Conservation (phyloP, 2,888 invertebrate species). For the Aphelenchoides bicaudatus region DNA sequence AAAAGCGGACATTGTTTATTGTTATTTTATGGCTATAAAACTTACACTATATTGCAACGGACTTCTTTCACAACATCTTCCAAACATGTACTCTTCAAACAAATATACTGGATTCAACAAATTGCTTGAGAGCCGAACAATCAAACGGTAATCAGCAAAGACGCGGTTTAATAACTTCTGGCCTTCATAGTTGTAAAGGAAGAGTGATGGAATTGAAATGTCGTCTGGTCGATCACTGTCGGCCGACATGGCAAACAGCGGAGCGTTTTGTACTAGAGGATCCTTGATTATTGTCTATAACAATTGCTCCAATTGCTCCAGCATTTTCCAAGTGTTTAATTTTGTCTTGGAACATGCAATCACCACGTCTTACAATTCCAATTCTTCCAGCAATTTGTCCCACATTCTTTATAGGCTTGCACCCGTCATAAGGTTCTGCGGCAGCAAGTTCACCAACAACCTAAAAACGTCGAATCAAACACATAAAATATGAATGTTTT, state of each 20-base stretch:
- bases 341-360: constrained; percentile 93
- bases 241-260: constrained; percentile 93
- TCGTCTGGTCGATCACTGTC: constrained; percentile 72
- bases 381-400: constrained; percentile 71
- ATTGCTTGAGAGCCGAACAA: constrained; percentile 29
- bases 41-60: too few relatives aligned
- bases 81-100: constrained; percentile 6
- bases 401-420: constrained; percentile 67
- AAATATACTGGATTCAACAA: constrained; percentile 27
- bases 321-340: constrained; percentile 77
- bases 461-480: constrained; percentile 49
- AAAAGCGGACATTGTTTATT: too few relatives aligned
- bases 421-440: constrained; percentile 72
- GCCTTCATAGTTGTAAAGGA: constrained; percentile 44
- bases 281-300: constrained; percentile 72
- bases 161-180: constrained; percentile 32
- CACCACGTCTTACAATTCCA: constrained; percentile 80
- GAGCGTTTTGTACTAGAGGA: constrained; percentile 74
- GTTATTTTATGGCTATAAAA: too few relatives aligned
- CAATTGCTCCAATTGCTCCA: constrained; percentile 79
- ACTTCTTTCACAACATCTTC: constrained; percentile 11
- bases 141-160: constrained; percentile 20
- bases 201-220: constrained; percentile 45
- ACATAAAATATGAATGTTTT: neutral
- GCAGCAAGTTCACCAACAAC: constrained; percentile 70